These are phyloP conservation scores for Onychostoma macrolepis DNA, from an alignment of 2,113 vertebrate species.

Conservation along the genomic window DNA sequence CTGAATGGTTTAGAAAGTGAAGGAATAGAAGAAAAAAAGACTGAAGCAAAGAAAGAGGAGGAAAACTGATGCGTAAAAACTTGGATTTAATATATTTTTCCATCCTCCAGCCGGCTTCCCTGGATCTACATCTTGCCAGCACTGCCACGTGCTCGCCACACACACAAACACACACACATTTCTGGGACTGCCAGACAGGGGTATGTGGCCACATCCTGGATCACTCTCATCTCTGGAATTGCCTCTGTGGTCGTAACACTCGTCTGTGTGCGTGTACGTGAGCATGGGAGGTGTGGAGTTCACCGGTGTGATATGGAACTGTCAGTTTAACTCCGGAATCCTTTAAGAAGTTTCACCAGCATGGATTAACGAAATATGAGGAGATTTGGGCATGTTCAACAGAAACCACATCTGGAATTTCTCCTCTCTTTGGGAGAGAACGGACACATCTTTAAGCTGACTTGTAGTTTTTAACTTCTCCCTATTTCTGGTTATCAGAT, in stretches of 20 bases:
- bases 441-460: neutral
- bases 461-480: constrained; percentile 17
- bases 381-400: constrained; percentile 24
- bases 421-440: constrained; percentile 42
- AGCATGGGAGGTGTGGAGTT: constrained; percentile 13
- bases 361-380: constrained; percentile 23
- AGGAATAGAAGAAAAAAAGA: constrained; percentile 17
- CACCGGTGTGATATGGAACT: constrained; percentile 28
- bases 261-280: constrained; percentile 29
- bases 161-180: constrained; percentile 65
- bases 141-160: constrained; percentile 53
- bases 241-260: constrained; percentile 21
- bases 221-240: constrained; percentile 43
- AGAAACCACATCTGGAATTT: constrained; percentile 58
- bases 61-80: neutral
- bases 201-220: constrained; percentile 46
- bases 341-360: constrained; percentile 32
- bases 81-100: constrained; percentile 64
- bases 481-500: neutral
- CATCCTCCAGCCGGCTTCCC: constrained; percentile 33
- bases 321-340: constrained; percentile 50
- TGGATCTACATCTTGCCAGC: constrained; percentile 47
- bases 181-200: constrained; percentile 64
- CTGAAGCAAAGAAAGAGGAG: neutral
- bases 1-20: constrained; percentile 54